These are phyloP conservation scores for Labrus mixtus DNA, from an alignment of 2,113 vertebrate genomes.

Conservation along the genomic window DNA sequence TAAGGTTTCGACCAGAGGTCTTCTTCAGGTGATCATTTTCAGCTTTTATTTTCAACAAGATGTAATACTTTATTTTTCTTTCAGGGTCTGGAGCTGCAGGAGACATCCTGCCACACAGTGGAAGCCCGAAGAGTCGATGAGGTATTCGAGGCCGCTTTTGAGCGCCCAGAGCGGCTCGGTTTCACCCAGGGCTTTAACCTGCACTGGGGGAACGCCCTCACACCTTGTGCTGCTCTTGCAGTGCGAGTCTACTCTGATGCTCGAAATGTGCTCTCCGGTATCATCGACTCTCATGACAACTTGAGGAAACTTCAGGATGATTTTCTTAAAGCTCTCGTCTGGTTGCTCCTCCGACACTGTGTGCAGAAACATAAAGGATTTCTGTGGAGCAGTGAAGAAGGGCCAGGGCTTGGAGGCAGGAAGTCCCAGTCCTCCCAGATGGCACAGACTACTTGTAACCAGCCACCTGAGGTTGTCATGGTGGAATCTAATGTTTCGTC, in stretches of 20 bases:
- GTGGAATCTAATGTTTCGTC: slow-evolving; percentile 73
- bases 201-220: slow-evolving; percentile 93
- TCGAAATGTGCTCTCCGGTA: slow-evolving; percentile 92
- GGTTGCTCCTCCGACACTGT: slow-evolving; percentile 91
- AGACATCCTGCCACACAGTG: slow-evolving; percentile 96
- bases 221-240: slow-evolving; percentile 89
- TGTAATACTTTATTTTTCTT: slow-evolving; percentile 34
- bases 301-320: slow-evolving; percentile 93
- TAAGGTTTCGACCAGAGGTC: too few relatives aligned
- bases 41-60: not conserved
- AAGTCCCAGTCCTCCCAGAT: slow-evolving; percentile 81
- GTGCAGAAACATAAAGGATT: slow-evolving; percentile 75
- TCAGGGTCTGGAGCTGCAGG: slow-evolving; percentile 96
- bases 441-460: slow-evolving; percentile 69
- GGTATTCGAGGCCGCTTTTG: slow-evolving; percentile 93
- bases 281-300: slow-evolving; percentile 95
- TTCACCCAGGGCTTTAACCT: slow-evolving; percentile 87
- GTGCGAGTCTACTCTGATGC: slow-evolving; percentile 94
- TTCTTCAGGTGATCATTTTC: not conserved
- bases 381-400: slow-evolving; percentile 65
- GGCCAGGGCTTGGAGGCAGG: slow-evolving; percentile 72
- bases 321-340: slow-evolving; percentile 92
- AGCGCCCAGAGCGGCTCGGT: slow-evolving; percentile 84
- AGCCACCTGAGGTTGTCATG: slow-evolving; percentile 60
- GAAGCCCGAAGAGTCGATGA: slow-evolving; percentile 96